A percentile compares a stretch with the other conserved stretches of the same genome.
Evolutionary conservation across 2,113 vertebrate species (phyloP).

Genomic region (Nipponia nippon): DNA sequence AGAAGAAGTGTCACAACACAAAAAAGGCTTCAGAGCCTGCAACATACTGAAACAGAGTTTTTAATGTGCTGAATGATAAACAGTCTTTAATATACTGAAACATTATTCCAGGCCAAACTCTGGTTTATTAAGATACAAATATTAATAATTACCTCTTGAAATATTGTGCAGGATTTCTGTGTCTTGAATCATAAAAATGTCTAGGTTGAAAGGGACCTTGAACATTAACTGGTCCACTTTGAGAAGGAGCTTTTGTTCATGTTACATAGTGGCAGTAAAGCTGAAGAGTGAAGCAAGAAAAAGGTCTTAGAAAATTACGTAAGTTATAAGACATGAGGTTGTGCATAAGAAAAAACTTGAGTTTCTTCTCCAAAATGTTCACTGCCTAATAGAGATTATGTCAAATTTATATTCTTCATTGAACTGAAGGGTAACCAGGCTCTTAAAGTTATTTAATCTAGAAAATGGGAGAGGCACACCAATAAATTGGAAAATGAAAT

Average conservation of each 20-base stretch:
- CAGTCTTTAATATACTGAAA: background rate
- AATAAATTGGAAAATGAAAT: background rate
- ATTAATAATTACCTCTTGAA: background rate
- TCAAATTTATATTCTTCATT: background rate
- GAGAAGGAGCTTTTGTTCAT: background rate
- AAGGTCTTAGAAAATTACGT: background rate
- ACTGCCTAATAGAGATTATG: background rate
- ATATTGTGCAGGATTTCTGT: background rate
- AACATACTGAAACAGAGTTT: background rate
- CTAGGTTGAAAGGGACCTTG: background rate
- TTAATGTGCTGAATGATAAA: background rate
- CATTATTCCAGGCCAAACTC: background rate
- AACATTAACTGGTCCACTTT: background rate
- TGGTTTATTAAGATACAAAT: background rate
- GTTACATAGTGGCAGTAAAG: background rate
- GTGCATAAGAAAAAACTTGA: background rate
- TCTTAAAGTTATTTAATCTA: background rate
- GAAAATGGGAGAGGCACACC: background rate
- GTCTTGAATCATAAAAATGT: background rate
- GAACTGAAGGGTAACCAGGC: background rate
- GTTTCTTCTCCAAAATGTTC: background rate
- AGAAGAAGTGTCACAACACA: background rate
- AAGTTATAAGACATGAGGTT: background rate
- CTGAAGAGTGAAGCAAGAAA: background rate
- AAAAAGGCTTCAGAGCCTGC: background rate